Base-by-base conservation (phyloP, 2,888 invertebrate genomes). In the Eupeodes luniger region DNA sequence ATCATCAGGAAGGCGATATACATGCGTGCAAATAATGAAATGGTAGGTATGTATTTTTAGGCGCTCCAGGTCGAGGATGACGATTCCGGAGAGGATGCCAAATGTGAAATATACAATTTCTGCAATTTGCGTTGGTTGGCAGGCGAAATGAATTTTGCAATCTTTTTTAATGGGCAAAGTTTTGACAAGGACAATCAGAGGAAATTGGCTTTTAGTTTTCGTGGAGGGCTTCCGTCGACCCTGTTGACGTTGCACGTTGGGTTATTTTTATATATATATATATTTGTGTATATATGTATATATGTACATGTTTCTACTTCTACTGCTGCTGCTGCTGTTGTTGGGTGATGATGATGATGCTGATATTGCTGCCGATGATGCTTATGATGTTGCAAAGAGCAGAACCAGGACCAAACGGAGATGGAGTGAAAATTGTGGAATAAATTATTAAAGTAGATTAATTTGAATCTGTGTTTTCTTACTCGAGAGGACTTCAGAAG, bases 131-230 rank as follows among this genome's bases (percentile, higher is more conserved):
- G 85, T 85, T 85, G 89, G 66, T 76, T 89, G 89, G 89, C 89
- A 89, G 89, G 89, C 85, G 79, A 85, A 89, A 89, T 89, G 89
- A 89, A 89, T 89, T 89, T 89, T 61, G 85, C 79, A 89, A 89
- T 89, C 89, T 82, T 89, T 89, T 89, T 89, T 89, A 89, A 89
- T 89, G 89, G 85, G 70, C 61, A 85, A 89, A 89, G 89, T 89
- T 89, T 89, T 89, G 89, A 89, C 89, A 85, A 89, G 89, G 89
- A 89, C 88, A 88, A 88, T 88, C 88, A 88, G 85, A 88, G 88
- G 85, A 88, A 88, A 88, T 88, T 88, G 88, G 88, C 88, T 88
- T 85, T 88, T 88, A 85, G 88, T 85, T 85, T 85, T 81, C 78
- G 77, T 77, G 85, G 78, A 85, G 85, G 84, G 88, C 88, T 88